These are phyloP conservation scores for Pardalotus punctatus DNA, from an alignment of 2,113 vertebrate species.

Conservation along the genomic window DNA sequence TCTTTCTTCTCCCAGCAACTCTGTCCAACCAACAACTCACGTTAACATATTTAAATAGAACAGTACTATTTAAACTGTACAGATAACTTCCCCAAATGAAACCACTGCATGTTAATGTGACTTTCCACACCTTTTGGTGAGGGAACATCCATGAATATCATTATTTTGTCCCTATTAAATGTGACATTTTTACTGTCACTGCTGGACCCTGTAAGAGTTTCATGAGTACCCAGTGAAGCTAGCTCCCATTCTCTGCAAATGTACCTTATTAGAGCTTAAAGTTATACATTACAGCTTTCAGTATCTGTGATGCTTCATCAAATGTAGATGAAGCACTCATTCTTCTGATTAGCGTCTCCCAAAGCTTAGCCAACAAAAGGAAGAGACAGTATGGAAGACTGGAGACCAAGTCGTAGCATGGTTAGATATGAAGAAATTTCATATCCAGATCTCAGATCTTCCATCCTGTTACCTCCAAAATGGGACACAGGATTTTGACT, in stretches of 20 bases:
- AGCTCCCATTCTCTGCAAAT: neutral
- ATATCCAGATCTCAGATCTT: neutral
- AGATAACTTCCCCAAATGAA: neutral
- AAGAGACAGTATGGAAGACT: neutral
- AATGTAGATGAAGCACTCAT: neutral
- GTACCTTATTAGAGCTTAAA: neutral
- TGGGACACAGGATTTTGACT: neutral
- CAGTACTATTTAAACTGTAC: neutral
- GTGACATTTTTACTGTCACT: neutral
- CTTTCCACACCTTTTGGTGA: neutral
- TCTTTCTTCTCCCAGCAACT: neutral
- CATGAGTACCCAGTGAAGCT: accelerated
- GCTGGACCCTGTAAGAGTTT: neutral
- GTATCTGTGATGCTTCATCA: neutral
- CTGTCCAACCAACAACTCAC: neutral
- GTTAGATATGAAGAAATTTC: neutral
- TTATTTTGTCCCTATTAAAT: neutral
- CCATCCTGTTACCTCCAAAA: neutral
- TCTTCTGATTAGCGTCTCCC: neutral
- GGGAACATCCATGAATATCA: neutral
- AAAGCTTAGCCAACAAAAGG: neutral
- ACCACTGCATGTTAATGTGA: neutral
- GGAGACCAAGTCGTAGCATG: accelerated
- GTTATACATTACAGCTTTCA: neutral
- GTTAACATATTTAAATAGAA: neutral